Percentiles rank a stretch among this genome's conserved stretches.
These are phyloP conservation scores for Epinephelus lanceolatus DNA, from an alignment of 2,113 vertebrate species.

Conservation along the genomic window DNA sequence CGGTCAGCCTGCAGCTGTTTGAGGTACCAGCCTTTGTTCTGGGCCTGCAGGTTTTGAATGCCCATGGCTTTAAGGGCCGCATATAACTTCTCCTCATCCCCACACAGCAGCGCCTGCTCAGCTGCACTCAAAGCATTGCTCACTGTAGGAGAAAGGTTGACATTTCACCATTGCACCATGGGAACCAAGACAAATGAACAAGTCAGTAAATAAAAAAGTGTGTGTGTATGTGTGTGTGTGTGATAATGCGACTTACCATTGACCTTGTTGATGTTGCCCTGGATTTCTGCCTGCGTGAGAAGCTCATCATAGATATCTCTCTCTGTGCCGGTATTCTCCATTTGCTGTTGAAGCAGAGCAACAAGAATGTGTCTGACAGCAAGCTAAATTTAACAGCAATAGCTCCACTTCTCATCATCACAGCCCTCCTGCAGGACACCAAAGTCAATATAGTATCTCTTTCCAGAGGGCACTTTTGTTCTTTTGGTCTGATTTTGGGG, in stretches of 20 bases:
- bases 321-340: conserved; percentile 90
- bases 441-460: not conserved
- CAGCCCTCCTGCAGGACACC: not conserved
- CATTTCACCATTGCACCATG: not conserved
- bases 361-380: not conserved
- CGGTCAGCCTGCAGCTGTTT: conserved; percentile 91
- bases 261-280: conserved; percentile 97
- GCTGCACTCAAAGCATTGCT: conserved; percentile 86
- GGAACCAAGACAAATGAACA: not conserved
- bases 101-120: conserved; percentile 86
- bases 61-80: conserved; percentile 89
- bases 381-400: not conserved
- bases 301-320: conserved; percentile 96
- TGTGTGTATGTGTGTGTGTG: not conserved
- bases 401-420: not conserved
- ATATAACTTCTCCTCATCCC: conserved; percentile 82
- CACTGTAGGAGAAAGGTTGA: conserved; percentile 77
- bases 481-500: not conserved
- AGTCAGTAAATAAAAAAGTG: not conserved
- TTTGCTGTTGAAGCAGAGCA: conserved; percentile 64
- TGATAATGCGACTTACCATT: conserved; percentile 86
- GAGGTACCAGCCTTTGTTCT: conserved; percentile 96
- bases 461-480: not conserved
- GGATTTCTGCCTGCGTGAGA: conserved; percentile 98
- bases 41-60: conserved; percentile 86